Conservation (phyloP, 2,888 invertebrate species). For the Lepidochrysops patricia region DNA sequence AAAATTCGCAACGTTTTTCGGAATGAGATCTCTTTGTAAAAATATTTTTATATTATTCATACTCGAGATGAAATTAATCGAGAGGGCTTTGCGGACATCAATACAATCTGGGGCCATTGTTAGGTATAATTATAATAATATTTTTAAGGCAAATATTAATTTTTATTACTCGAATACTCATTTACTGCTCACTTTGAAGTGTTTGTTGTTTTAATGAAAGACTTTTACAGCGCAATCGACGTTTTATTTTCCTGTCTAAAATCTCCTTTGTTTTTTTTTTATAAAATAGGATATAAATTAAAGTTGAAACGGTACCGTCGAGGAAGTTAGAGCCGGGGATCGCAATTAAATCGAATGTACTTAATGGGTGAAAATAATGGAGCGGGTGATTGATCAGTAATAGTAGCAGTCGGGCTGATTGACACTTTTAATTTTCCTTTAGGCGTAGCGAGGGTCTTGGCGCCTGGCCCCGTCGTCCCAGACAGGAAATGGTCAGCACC, state of each 20-base stretch:
- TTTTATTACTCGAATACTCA: slow-evolving; percentile 55
- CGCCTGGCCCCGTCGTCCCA: slow-evolving; percentile 34
- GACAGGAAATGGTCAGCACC: slow-evolving; percentile 35
- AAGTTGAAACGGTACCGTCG: background rate
- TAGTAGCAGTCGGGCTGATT: slow-evolving; percentile 45
- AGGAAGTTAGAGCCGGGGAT: slow-evolving; percentile 32
- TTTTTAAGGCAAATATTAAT: slow-evolving; percentile 66
- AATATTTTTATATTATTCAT: slow-evolving; percentile 42
- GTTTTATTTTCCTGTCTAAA: slow-evolving; percentile 20
- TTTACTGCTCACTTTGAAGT: slow-evolving; percentile 41
- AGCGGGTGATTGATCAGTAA: slow-evolving; percentile 58
- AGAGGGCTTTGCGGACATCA: slow-evolving; percentile 59
- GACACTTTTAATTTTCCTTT: slow-evolving; percentile 58
- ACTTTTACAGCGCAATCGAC: slow-evolving; percentile 20
- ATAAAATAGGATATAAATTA: slow-evolving; percentile 15
- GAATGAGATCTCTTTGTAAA: slow-evolving; percentile 35
- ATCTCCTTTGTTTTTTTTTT: slow-evolving; percentile 18
- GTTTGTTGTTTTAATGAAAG: slow-evolving; percentile 36
- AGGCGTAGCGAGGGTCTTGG: slow-evolving; percentile 29
- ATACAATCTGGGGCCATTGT: slow-evolving; percentile 65
- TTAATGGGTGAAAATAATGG: slow-evolving; percentile 61
- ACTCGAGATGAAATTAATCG: slow-evolving; percentile 64
- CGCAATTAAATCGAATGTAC: slow-evolving; percentile 58
- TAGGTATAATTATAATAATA: slow-evolving; percentile 62
- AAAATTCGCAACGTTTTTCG: slow-evolving; percentile 41